A percentile compares a stretch with the other conserved stretches of the same genome.
phyloP scores from a whole-genome alignment of 1,140 invertebrate species.

The Octopus sinensis region DNA sequence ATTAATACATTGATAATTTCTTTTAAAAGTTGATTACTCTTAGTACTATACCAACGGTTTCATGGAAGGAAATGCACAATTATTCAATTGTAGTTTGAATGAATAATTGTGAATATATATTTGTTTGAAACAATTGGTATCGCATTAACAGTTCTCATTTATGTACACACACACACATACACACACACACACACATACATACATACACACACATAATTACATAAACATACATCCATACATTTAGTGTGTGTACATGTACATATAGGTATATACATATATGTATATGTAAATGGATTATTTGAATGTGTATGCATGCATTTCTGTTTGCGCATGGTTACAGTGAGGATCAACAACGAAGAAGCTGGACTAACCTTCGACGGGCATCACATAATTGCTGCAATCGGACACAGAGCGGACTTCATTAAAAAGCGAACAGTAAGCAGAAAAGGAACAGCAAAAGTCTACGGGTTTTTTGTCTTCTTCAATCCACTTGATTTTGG shows the following conservation, averaged over 20 bases:
- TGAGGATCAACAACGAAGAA: not conserved
- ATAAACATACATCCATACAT: not conserved
- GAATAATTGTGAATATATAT: too few relatives aligned
- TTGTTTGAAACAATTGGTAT: too few relatives aligned
- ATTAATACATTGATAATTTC: too few relatives aligned
- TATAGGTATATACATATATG: conserved; percentile 4
- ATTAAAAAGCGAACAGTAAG: not conserved
- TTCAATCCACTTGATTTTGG: not conserved
- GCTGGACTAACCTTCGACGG: not conserved
- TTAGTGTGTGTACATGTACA: not conserved
- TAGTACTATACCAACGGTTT: too few relatives aligned
- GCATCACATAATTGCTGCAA: not conserved
- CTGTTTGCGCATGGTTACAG: too few relatives aligned
- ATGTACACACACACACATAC: not conserved
- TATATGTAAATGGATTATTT: not conserved
- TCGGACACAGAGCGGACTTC: not conserved
- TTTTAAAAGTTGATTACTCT: too few relatives aligned
- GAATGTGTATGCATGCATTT: too few relatives aligned
- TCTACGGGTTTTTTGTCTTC: not conserved
- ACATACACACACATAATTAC: not conserved
- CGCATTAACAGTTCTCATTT: too few relatives aligned
- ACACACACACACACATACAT: not conserved
- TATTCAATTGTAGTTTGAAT: too few relatives aligned
- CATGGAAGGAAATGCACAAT: too few relatives aligned
- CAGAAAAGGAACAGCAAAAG: not conserved